Percentiles rank a stretch among this genome's conserved stretches.
Evolutionary conservation across 2,797 vertebrate species (phyloP).

Genomic region (Danio jaintianensis): DNA sequence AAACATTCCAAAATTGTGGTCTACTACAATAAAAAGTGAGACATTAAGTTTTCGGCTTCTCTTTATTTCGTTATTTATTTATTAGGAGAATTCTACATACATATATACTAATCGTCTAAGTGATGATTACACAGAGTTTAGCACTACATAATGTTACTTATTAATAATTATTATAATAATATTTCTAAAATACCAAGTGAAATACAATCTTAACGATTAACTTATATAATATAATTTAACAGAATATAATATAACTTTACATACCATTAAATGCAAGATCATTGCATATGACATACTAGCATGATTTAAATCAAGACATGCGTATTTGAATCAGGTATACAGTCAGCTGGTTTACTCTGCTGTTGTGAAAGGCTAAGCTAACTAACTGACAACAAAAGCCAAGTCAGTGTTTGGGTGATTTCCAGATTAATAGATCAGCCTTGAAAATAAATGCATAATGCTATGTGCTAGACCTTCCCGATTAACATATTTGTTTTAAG

Average conservation of each 20-base stretch:
- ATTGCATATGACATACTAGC: neutral
- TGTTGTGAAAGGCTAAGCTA: slow-evolving; percentile 23
- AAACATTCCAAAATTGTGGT: neutral
- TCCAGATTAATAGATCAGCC: neutral
- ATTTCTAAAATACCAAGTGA: no score
- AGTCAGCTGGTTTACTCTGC: neutral
- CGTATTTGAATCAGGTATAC: neutral
- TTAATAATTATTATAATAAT: no score
- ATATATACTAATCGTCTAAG: no score
- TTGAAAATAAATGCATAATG: neutral
- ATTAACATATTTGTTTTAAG: neutral
- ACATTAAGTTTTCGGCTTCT: no score
- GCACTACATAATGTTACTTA: no score
- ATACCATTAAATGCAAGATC: neutral
- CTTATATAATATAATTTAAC: no score
- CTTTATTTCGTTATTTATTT: no score
- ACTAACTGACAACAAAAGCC: neutral
- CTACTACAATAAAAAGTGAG: neutral
- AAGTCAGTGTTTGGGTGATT: neutral
- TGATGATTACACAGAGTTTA: no score
- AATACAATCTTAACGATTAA: no score
- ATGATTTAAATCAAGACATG: neutral
- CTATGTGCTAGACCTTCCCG: neutral
- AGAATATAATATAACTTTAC: neutral
- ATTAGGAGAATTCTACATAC: no score